Evolutionary conservation across 92 coral and sea anemone genomes (phyloP), one percentile per base, ranked within the genome.

Genomic region (Phenganax subtilis): DNA sequence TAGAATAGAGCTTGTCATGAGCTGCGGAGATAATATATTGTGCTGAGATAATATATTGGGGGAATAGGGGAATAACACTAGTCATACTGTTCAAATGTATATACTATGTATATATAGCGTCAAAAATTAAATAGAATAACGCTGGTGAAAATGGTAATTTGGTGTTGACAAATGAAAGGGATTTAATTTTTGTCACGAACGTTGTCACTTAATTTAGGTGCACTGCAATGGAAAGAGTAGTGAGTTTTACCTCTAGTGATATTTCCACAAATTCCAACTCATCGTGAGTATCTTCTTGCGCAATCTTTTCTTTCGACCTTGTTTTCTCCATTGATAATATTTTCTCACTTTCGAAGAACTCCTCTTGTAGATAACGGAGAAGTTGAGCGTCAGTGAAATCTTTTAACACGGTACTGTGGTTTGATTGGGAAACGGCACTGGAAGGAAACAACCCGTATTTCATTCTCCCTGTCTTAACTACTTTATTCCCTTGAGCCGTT

Each of bases 241-340:
- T 10, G 8, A 15, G 4, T 64, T 17, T 76, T 76, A 76, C 81
- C 81, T 76, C 81, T 37, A 76, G 60, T 7, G 81, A 76, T 61
- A 76, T 76, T 59, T 76, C 81, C 9, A 57, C 81, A 44, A 76
- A 76, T 37, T 37, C 47, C 47, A 37, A 37, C 58, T 57, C 81
- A 11, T 76, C 81, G 59, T 16, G 56, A 53, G 7, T 28, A 3
- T 30, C 60, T 76, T 76, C 70, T 59, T 76, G 81, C 0, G 47
- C 66, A 1, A 30, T 51, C 11, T 59, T 75, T 60, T 61, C 70
- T 17, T 76, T 76, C 0, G 14, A 68, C 16, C 55, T 30, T 30
- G 53, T 30, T 12, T 6, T 7, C 12, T 16, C 47, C 0, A 0
- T 53, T 68, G 12, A 30, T 17, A 53, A 9, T 68, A 37, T 30